phyloP scores from a whole-genome alignment of 2,888 invertebrate species.

The Acronicta aceris region DNA sequence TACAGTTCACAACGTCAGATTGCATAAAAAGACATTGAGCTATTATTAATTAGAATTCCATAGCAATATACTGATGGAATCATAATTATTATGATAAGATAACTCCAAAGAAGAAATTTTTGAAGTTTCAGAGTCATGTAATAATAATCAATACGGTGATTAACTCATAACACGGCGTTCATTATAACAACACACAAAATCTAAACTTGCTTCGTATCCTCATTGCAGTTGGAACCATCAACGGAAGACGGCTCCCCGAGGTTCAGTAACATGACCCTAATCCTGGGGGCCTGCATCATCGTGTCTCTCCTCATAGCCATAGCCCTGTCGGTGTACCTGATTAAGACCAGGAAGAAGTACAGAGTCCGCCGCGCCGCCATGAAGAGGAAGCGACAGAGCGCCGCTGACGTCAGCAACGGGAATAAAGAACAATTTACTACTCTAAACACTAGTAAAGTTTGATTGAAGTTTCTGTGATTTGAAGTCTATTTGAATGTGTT shows the following conservation, averaged over 20 bases:
- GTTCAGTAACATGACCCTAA: constrained; percentile 70
- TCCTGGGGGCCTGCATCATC: constrained; percentile 75
- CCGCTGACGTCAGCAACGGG: constrained; percentile 73
- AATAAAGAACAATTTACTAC: constrained; percentile 77
- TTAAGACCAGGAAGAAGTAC: constrained; percentile 73
- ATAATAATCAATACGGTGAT: too few species aligned
- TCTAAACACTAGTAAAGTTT: constrained; percentile 72
- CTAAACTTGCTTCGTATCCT: neutral
- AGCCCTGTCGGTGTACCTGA: constrained; percentile 76
- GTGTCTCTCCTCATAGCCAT: constrained; percentile 72
- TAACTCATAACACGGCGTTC: neutral
- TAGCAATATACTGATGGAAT: too few species aligned
- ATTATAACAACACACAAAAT: neutral
- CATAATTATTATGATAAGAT: too few species aligned
- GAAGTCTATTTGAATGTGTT: neutral
- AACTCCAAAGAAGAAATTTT: too few species aligned
- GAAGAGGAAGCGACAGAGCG: constrained; percentile 77
- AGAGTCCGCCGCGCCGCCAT: constrained; percentile 72
- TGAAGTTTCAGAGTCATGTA: too few species aligned
- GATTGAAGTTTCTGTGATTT: constrained; percentile 26
- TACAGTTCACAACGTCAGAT: too few species aligned
- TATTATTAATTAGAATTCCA: too few species aligned
- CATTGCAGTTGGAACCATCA: constrained; percentile 76
- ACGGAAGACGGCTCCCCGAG: constrained; percentile 60
- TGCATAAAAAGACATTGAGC: too few species aligned